A percentile compares a stretch with the other conserved stretches of the same genome.
phyloP scores from a whole-genome alignment of 2,113 vertebrate genomes.

The Eclectus roratus region DNA sequence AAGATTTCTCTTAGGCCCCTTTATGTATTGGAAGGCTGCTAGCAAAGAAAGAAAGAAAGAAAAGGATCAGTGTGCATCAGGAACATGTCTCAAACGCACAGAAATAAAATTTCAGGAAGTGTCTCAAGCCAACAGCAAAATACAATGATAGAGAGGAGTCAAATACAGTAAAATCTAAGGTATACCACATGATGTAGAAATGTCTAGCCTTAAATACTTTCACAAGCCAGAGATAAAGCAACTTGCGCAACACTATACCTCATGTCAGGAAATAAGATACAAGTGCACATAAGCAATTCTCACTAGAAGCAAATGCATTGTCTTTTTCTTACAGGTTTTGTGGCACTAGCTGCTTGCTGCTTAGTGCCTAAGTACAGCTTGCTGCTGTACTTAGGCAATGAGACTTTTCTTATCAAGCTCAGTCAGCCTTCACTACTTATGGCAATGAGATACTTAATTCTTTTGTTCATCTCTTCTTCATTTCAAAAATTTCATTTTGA shows the following conservation, averaged over 20 bases:
- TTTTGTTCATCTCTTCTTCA: background rate
- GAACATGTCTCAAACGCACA: background rate
- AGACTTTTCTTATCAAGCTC: background rate
- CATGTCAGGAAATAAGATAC: background rate
- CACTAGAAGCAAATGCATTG: background rate
- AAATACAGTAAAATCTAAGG: background rate
- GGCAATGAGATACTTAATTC: background rate
- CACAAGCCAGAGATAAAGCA: background rate
- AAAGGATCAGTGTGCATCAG: background rate
- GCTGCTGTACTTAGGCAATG: background rate
- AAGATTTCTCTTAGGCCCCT: background rate
- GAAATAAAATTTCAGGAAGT: background rate
- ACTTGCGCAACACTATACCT: accelerated
- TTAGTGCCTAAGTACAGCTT: background rate
- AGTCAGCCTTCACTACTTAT: background rate
- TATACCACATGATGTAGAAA: background rate
- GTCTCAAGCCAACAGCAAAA: background rate
- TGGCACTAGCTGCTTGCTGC: background rate
- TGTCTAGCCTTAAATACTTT: background rate
- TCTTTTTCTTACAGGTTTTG: background rate
- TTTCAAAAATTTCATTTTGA: background rate
- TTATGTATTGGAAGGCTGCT: background rate
- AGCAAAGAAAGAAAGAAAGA: background rate
- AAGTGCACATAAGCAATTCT: background rate
- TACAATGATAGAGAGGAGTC: background rate